Evolutionary conservation across 2,888 invertebrate genomes (phyloP).

Genomic region (Ophraella communa): DNA sequence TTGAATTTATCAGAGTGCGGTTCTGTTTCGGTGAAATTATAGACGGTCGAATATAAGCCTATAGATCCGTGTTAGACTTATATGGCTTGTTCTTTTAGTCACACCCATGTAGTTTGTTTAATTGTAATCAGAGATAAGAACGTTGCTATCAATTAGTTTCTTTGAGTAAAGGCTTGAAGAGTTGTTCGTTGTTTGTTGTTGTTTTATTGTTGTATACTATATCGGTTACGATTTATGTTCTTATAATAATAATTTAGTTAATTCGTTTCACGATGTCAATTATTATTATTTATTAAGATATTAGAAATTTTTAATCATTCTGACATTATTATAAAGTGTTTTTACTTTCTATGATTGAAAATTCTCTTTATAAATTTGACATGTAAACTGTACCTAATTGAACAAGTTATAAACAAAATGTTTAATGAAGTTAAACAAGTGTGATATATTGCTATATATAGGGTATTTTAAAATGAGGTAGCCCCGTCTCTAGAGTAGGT

Average conservation of each 20-base stretch:
- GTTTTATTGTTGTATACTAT: conserved; percentile 17
- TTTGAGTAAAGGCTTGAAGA: conserved; percentile 20
- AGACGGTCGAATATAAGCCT: conserved; percentile 29
- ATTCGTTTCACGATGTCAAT: neutral
- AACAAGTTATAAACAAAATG: no score
- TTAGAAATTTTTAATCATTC: neutral
- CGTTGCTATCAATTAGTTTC: conserved; percentile 29
- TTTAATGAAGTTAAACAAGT: no score
- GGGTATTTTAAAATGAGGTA: no score
- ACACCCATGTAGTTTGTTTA: conserved; percentile 36
- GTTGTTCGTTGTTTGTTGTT: conserved; percentile 17
- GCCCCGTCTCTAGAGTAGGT: no score
- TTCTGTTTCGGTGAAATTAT: conserved; percentile 28
- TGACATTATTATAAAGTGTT: neutral
- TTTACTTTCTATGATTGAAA: neutral
- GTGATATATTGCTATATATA: no score
- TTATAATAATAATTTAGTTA: conserved; percentile 8
- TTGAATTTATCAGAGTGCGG: no score
- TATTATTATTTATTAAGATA: neutral
- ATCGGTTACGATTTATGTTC: conserved; percentile 13
- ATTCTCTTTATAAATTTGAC: no score
- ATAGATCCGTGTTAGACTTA: conserved; percentile 36
- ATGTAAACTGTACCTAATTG: no score
- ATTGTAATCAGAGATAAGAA: conserved; percentile 33
- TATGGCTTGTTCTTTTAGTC: conserved; percentile 34